Conservation (phyloP, 2,113 vertebrate species). For the Chaetodon auriga region DNA sequence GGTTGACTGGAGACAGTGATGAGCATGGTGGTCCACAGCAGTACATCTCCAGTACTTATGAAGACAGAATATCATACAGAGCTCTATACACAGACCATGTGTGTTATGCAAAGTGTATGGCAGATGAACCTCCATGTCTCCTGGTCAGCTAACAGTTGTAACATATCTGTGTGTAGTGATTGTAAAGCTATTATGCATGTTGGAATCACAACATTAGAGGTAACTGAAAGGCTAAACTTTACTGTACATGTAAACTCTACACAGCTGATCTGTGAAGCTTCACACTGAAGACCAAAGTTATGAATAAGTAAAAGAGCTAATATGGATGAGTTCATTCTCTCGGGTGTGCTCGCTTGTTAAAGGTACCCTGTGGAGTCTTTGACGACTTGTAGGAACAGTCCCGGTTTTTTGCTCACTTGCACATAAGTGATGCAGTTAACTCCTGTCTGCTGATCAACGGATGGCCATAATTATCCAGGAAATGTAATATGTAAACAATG, state of each 20-base stretch:
- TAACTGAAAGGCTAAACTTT: not conserved
- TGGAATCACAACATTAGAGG: not conserved
- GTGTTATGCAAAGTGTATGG: conserved; percentile 2
- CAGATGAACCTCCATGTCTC: conserved; percentile 13
- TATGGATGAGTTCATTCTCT: too few species aligned
- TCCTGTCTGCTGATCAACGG: not conserved
- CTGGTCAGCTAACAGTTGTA: not conserved
- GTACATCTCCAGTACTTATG: conserved; percentile 26
- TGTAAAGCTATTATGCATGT: not conserved
- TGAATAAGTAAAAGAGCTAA: not conserved
- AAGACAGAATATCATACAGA: conserved; percentile 42
- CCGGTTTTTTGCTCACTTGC: not conserved
- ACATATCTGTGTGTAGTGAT: not conserved
- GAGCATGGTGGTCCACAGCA: conserved; percentile 58
- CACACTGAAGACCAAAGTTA: not conserved
- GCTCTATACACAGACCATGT: conserved; percentile 25
- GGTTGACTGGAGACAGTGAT: conserved; percentile 64
- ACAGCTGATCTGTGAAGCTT: not conserved
- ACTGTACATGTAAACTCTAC: not conserved
- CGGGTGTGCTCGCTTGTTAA: not conserved
- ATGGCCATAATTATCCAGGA: not conserved
- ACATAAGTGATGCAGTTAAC: not conserved
- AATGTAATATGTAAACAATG: not conserved
- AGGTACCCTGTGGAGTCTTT: not conserved
- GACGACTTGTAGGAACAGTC: not conserved